Evolutionary conservation across 2,888 invertebrate species (phyloP).

Genomic region (Ctenicera cuprea): DNA sequence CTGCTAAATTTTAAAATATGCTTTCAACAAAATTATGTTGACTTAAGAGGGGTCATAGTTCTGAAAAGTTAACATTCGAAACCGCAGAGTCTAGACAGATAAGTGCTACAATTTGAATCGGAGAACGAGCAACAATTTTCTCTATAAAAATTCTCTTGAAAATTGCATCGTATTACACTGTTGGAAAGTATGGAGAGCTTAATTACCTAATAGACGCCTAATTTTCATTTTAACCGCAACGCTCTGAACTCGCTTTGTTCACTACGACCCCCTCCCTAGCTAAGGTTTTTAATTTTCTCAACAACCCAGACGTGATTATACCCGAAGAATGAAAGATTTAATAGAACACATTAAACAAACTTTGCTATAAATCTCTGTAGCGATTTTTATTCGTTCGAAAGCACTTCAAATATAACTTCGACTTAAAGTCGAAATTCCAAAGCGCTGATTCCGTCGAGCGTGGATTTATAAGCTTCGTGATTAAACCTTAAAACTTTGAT

Average conservation of each 20-base stretch:
- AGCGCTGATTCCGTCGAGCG: slow-evolving; percentile 1
- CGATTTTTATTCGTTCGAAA: slow-evolving; percentile 27
- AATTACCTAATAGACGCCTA: slow-evolving; percentile 12
- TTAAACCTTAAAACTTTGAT: slow-evolving; percentile 27
- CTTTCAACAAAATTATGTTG: neutral
- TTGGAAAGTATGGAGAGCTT: slow-evolving; percentile 10
- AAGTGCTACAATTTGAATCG: neutral
- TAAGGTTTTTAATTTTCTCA: neutral
- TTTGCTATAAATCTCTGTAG: slow-evolving; percentile 19
- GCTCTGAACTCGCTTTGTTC: neutral
- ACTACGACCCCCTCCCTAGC: neutral
- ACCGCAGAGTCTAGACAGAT: neutral
- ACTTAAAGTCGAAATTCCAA: slow-evolving; percentile 23
- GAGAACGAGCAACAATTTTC: slow-evolving; percentile 3
- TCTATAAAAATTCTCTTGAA: slow-evolving; percentile 9
- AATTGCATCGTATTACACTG: neutral
- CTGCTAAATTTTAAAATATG: neutral
- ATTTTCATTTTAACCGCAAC: slow-evolving; percentile 2
- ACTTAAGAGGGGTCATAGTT: neutral
- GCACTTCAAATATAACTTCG: slow-evolving; percentile 24
- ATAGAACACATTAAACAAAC: slow-evolving; percentile 20
- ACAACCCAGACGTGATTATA: slow-evolving; percentile 11
- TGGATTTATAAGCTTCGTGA: slow-evolving; percentile 25
- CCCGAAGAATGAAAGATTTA: neutral
- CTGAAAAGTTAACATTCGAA: slow-evolving; percentile 3